Percentiles rank a stretch among this genome's conserved stretches.
phyloP scores from a whole-genome alignment of 2,113 vertebrate species.

The Albula goreensis region DNA sequence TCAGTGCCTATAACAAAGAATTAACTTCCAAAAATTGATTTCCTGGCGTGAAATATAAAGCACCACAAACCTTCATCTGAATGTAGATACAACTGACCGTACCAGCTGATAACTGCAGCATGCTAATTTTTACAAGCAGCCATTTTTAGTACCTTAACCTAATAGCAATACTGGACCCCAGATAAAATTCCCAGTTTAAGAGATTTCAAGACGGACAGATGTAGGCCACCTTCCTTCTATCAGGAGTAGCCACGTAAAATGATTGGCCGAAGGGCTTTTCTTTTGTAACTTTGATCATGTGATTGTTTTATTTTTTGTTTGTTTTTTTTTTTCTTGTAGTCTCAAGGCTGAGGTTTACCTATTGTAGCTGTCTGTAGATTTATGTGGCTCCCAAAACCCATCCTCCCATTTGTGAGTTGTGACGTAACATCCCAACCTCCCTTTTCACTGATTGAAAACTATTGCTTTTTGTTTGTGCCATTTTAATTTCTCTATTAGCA shows the following conservation, averaged over 20 bases:
- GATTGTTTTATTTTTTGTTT: conserved; percentile 51
- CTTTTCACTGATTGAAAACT: conserved; percentile 59
- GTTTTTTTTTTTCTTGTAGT: conserved; percentile 46
- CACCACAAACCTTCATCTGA: conserved; percentile 54
- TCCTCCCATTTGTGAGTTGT: conserved; percentile 58
- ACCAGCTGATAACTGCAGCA: conserved; percentile 51
- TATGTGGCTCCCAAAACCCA: conserved; percentile 49
- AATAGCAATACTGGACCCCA: neutral
- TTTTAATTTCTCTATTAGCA: conserved; percentile 38
- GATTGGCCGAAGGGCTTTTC: conserved; percentile 66
- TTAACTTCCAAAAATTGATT: conserved; percentile 31
- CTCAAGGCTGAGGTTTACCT: conserved; percentile 35
- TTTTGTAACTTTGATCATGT: conserved; percentile 60
- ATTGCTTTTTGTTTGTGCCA: conserved; percentile 72
- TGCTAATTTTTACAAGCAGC: neutral
- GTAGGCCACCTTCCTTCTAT: conserved; percentile 77
- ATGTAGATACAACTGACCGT: conserved; percentile 54
- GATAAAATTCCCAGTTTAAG: neutral
- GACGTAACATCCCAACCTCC: conserved; percentile 49
- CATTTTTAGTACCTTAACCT: neutral
- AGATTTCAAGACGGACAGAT: conserved; percentile 28
- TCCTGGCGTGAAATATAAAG: conserved; percentile 37
- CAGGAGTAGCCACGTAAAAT: conserved; percentile 60
- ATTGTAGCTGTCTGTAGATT: conserved; percentile 55
- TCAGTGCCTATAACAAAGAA: conserved; percentile 50